Evolutionary conservation across 2,888 invertebrate genomes (phyloP), one percentile per base, ranked within the genome.

Genomic region (Tenthredo amoena): DNA sequence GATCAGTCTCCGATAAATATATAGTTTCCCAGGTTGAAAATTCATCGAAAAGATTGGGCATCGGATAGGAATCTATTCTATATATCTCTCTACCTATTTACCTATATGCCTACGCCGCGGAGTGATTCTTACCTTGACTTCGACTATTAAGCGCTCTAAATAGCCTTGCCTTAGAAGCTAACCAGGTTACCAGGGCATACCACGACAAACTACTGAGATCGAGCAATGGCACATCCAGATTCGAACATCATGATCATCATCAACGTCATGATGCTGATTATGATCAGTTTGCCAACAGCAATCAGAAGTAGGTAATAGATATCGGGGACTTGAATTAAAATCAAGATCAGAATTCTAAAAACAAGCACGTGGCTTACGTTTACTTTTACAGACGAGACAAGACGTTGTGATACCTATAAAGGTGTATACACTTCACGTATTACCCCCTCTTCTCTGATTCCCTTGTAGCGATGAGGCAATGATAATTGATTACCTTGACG

Each of bases 181-280:
- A 92, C 91, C 90, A 89, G 92, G 92, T 92, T 92, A 92, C 81
- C 81, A 81, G 81, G 81, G 40, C 81, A 81, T 62, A 81, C 40
- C 62, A 21, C 21, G 58, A 77, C 77, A 77, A 77, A 74, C 72
- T 77, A 50, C 76, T 21, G 50, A 76, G 21, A 77, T 50, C 77
- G 10, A 50, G 77, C 76, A 50, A 50, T 50, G 18, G 50, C 34
- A 77, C 26, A 81, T 81, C 62, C 40, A 62, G 62, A 81, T 37
- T 81, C 62, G 21, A 62, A 50, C 58, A 43, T 47, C 58, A 55
- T n/a, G 26, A 34, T 34, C 55, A 77, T 77, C 34, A 50, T 76
- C 47, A 55, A 55, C 55, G 34, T 81, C 7, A 58, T 62, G 37
- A 62, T 81, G 62, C 40, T 58, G 37, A 40, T 81, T 15, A 40